Evolutionary conservation across 1,140 invertebrate species (phyloP).

Genomic region (Contarinia nasturtii): DNA sequence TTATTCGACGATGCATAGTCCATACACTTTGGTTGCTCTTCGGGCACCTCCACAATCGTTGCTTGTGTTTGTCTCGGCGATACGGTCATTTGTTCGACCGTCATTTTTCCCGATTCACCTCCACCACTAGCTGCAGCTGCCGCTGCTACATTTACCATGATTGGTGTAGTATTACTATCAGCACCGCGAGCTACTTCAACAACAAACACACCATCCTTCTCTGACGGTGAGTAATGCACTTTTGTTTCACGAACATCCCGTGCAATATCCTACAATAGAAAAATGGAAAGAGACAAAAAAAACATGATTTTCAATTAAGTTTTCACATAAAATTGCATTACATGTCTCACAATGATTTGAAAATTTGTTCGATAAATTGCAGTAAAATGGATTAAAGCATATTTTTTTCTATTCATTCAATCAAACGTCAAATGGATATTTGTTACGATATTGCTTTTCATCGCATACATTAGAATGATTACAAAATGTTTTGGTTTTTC

Average conservation of each 20-base stretch:
- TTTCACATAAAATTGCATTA: no score
- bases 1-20: background rate
- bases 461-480: no score
- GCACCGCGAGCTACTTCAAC: constrained; percentile 38
- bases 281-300: background rate
- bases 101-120: background rate
- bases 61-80: background rate
- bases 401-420: no score
- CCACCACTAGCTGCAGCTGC: background rate
- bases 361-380: constrained; percentile 5
- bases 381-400: no score
- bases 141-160: constrained; percentile 7
- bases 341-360: constrained; percentile 1
- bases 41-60: no score
- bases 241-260: constrained; percentile 43
- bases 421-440: no score
- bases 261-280: constrained; percentile 36
- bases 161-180: constrained; percentile 16
- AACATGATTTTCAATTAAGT: no score
- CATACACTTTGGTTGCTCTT: background rate
- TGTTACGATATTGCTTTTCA: no score
- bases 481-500: no score
- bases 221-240: constrained; percentile 41
- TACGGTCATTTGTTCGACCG: background rate
- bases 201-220: constrained; percentile 57